Percentiles rank a stretch among this genome's conserved stretches.
Conservation (phyloP, 2,113 vertebrate genomes). For the Brienomyrus brachyistius region DNA sequence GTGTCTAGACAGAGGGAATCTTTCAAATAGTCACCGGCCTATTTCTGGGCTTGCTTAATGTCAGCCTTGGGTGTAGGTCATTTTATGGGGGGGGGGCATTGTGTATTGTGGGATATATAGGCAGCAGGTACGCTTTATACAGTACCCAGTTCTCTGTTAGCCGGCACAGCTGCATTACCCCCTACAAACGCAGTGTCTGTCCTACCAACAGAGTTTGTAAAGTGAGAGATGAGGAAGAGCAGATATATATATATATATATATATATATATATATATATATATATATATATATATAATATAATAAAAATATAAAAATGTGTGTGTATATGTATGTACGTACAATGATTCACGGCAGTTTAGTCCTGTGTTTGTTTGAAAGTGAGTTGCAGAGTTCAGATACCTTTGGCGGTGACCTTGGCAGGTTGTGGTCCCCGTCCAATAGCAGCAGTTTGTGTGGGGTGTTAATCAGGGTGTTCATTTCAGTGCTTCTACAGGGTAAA, state of each 20-base stretch:
- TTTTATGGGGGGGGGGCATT: background rate
- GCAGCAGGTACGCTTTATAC: background rate
- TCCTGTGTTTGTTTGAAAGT: conserved; percentile 50
- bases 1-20: background rate
- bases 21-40: background rate
- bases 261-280: too few relatives aligned
- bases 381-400: conserved; percentile 45
- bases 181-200: conserved; percentile 24
- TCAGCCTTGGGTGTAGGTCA: background rate
- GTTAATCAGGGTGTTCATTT: conserved; percentile 44
- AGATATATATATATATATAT: background rate
- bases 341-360: conserved; percentile 38
- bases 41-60: background rate
- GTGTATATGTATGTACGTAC: conserved; percentile 6
- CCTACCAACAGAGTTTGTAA: conserved; percentile 4
- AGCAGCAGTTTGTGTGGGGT: conserved; percentile 45
- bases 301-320: too few relatives aligned
- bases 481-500: conserved; percentile 68
- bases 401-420: conserved; percentile 47
- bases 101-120: background rate
- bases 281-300: too few relatives aligned
- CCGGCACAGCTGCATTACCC: background rate
- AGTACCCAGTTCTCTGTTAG: background rate
- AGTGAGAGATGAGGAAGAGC: conserved; percentile 16
- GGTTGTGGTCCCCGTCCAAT: conserved; percentile 45